A percentile compares a stretch with the other conserved stretches of the same genome.
Evolutionary conservation across 1,140 invertebrate species (phyloP).

Genomic region (Drosophila eugracilis): DNA sequence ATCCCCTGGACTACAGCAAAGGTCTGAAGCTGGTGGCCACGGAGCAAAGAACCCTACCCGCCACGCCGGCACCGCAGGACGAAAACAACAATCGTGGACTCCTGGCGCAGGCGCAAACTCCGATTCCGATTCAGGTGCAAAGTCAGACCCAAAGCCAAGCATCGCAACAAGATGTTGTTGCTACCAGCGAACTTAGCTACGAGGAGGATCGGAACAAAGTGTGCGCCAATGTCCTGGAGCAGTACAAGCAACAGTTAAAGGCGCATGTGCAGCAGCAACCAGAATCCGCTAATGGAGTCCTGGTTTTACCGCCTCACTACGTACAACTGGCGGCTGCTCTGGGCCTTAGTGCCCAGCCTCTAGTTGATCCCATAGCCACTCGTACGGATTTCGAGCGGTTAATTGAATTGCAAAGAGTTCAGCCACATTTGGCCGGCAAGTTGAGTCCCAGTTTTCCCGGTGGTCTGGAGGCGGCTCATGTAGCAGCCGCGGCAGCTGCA

Average conservation of each 20-base stretch:
- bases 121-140: conserved; percentile 36
- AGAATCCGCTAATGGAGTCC: conserved; percentile 54
- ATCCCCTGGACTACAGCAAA: conserved; percentile 83
- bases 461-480: conserved; percentile 71
- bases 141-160: conserved; percentile 22
- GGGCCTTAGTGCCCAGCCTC: conserved; percentile 72
- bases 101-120: conserved; percentile 30
- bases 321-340: conserved; percentile 80
- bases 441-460: conserved; percentile 71
- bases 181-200: conserved; percentile 52
- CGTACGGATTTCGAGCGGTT: conserved; percentile 80
- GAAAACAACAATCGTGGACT: conserved; percentile 79
- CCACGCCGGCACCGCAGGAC: conserved; percentile 61
- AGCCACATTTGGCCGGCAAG: conserved; percentile 70
- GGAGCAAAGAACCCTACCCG: conserved; percentile 47
- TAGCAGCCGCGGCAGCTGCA: conserved; percentile 73
- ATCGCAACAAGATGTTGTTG: conserved; percentile 21
- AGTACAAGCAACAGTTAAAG: conserved; percentile 72
- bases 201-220: conserved; percentile 60
- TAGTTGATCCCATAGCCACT: conserved; percentile 76
- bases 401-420: conserved; percentile 76
- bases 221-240: conserved; percentile 72
- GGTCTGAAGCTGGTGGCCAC: conserved; percentile 53
- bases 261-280: conserved; percentile 37
- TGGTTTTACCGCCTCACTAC: conserved; percentile 79